Conservation (phyloP, 2,888 invertebrate species). For the Drosophila formosana region DNA sequence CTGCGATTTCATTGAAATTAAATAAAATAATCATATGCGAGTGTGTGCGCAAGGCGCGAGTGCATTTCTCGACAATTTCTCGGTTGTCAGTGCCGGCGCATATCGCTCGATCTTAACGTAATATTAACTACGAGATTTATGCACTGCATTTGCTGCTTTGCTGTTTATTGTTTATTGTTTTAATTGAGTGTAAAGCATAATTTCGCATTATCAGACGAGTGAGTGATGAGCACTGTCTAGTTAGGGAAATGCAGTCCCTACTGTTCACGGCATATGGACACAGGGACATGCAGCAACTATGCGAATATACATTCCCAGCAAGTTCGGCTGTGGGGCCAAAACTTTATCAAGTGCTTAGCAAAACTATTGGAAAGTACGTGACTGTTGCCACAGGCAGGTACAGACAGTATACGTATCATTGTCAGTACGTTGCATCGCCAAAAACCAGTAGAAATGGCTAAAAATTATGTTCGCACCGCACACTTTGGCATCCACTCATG, state of each 20-base stretch:
- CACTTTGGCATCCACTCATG: conserved; percentile 24
- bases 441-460: conserved; percentile 63
- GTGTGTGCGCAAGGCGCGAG: conserved; percentile 26
- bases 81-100: conserved; percentile 48
- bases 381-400: conserved; percentile 60
- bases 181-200: conserved; percentile 68
- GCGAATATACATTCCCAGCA: conserved; percentile 2
- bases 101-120: conserved; percentile 75
- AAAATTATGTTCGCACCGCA: conserved; percentile 53
- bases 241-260: conserved; percentile 32
- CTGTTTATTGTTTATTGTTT: conserved; percentile 54
- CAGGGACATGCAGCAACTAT: neutral
- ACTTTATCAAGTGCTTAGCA: conserved; percentile 64
- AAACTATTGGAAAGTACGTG: conserved; percentile 72
- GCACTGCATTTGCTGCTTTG: neutral
- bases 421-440: conserved; percentile 52
- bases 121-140: conserved; percentile 74
- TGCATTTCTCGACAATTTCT: conserved; percentile 65
- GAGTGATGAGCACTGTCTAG: conserved; percentile 20
- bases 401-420: conserved; percentile 66
- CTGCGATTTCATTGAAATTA: conserved; percentile 63
- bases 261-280: conserved; percentile 1
- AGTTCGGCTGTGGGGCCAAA: conserved; percentile 25
- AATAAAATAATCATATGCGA: conserved; percentile 49
- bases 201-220: conserved; percentile 26